A percentile compares a stretch with the other conserved stretches of the same genome.
Conservation (phyloP, 2,113 vertebrate species). For the Erythrocercus mccallii region DNA sequence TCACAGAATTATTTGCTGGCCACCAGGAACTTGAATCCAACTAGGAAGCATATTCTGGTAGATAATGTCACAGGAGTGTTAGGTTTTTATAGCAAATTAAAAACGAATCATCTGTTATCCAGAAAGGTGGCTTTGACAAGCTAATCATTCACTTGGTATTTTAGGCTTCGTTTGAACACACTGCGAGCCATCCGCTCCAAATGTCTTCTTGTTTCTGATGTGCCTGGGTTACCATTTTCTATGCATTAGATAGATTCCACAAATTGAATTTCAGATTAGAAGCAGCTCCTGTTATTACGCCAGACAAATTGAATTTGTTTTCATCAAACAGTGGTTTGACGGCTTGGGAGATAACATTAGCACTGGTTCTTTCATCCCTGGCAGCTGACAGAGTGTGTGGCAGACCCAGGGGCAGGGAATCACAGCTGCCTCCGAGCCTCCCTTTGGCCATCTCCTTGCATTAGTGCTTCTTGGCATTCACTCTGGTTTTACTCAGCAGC, state of each 20-base stretch:
- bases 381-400: background rate
- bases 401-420: background rate
- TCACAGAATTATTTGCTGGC: constrained; percentile 23
- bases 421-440: background rate
- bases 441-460: background rate
- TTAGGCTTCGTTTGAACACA: background rate
- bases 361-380: background rate
- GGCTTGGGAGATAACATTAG: constrained; percentile 39
- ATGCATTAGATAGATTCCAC: constrained; percentile 14
- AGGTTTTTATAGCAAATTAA: constrained; percentile 33
- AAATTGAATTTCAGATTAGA: constrained; percentile 59
- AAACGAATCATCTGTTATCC: constrained; percentile 23
- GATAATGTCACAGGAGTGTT: constrained; percentile 11
- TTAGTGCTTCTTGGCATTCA: background rate
- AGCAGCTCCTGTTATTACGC: constrained; percentile 37
- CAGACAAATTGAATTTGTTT: constrained; percentile 63
- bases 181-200: constrained; percentile 2
- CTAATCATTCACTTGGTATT: constrained; percentile 24
- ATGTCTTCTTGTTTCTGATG: background rate
- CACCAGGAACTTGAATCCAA: background rate
- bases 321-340: constrained; percentile 25
- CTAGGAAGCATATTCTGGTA: constrained; percentile 12
- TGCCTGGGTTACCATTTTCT: constrained; percentile 43
- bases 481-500: background rate
- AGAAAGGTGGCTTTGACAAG: constrained; percentile 45